Percentiles rank a stretch among this genome's conserved stretches.
Conservation (phyloP, 2,797 vertebrate genomes). For the Sciurus vulgaris region DNA sequence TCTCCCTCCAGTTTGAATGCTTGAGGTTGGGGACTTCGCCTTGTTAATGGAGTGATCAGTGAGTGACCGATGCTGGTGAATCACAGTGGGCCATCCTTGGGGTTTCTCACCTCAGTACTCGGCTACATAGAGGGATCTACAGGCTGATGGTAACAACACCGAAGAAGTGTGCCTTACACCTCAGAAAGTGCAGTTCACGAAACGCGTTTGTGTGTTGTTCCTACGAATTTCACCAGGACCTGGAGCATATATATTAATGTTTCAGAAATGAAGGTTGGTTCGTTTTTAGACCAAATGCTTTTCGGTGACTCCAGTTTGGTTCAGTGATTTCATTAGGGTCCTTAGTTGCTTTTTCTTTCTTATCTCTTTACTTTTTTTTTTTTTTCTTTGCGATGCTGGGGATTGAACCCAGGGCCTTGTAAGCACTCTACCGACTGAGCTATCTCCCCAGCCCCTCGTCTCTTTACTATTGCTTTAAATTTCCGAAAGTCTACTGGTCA, state of each 20-base stretch:
- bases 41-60: background rate
- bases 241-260: background rate
- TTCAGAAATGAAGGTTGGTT: background rate
- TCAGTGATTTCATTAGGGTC: background rate
- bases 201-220: background rate
- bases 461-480: background rate
- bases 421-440: too few relatives aligned
- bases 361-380: background rate
- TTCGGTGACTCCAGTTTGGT: background rate
- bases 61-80: background rate
- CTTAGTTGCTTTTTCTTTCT: conserved; percentile 33
- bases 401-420: too few relatives aligned
- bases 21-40: background rate
- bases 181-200: background rate
- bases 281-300: background rate
- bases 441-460: background rate
- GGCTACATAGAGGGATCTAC: background rate
- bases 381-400: too few relatives aligned
- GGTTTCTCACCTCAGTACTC: background rate
- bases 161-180: background rate
- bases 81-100: background rate
- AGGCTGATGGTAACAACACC: background rate
- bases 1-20: background rate
- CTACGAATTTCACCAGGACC: background rate
- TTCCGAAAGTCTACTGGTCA: background rate